Conservation (phyloP, 2,888 invertebrate genomes). For the Euplagia quadripunctaria region DNA sequence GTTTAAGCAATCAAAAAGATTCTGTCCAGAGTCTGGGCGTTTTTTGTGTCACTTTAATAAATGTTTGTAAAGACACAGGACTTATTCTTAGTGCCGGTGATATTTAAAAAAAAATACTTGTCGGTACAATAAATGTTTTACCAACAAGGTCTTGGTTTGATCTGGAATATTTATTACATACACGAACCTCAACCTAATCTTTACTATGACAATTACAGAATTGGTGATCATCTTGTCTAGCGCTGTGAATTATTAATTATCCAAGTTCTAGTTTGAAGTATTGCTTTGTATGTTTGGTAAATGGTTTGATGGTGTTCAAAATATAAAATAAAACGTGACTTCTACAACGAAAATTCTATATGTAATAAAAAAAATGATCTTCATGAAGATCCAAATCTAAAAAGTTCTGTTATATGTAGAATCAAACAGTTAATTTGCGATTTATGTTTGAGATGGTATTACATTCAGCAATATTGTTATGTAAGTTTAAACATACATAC, state of each 20-base stretch:
- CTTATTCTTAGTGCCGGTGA: neutral
- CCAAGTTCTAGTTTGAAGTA: too few species aligned
- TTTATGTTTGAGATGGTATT: neutral
- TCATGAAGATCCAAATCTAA: neutral
- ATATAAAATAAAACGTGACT: too few species aligned
- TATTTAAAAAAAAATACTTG: too few species aligned
- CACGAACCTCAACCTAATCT: neutral
- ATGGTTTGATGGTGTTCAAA: neutral
- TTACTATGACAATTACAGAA: neutral
- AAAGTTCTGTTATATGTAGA: neutral
- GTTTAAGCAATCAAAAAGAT: too few species aligned
- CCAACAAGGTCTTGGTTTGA: too few species aligned
- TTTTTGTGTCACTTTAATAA: neutral
- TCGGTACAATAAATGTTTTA: too few species aligned
- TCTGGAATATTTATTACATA: neutral
- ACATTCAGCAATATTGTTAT: too few species aligned
- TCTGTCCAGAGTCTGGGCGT: neutral
- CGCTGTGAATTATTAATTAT: neutral
- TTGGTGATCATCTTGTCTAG: neutral
- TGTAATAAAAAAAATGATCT: neutral
- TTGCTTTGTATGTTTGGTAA: neutral
- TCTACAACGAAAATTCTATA: neutral
- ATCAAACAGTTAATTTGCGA: neutral
- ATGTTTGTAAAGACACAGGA: neutral
- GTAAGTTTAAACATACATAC: conserved; percentile 56